Evolutionary conservation across 2,888 invertebrate genomes (phyloP).

Genomic region (Hanleya hanleyi): DNA sequence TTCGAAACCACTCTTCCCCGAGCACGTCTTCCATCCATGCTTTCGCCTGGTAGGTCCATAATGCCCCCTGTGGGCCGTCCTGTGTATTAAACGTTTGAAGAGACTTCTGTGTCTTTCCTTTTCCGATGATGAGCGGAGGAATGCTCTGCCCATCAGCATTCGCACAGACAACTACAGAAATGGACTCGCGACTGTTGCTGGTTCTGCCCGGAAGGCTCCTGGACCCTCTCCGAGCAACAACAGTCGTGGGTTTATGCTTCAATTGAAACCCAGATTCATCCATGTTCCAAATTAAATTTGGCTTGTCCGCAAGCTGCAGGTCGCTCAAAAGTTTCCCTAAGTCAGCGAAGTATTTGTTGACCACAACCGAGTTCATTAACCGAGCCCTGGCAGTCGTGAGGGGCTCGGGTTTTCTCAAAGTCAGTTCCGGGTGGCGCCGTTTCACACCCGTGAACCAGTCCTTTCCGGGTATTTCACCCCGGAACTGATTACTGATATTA

Average conservation of each 20-base stretch:
- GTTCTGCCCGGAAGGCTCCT: constrained; percentile 30
- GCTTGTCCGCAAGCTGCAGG: too few relatives aligned
- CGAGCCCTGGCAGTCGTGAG: too few relatives aligned
- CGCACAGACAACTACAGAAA: constrained; percentile 37
- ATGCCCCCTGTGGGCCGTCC: constrained; percentile 30
- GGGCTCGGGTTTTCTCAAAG: too few relatives aligned
- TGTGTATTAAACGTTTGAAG: constrained; percentile 33
- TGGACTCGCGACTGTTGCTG: constrained; percentile 31
- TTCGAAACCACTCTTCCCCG: constrained; percentile 43
- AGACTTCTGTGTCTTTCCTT: constrained; percentile 37
- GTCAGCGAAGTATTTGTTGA: too few relatives aligned
- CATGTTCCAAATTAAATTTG: too few relatives aligned
- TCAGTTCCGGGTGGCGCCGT: constrained; percentile 28
- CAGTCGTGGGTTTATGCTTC: too few relatives aligned
- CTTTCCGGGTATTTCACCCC: constrained; percentile 34
- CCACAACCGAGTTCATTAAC: too few relatives aligned
- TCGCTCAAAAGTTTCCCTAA: too few relatives aligned
- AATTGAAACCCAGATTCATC: too few relatives aligned
- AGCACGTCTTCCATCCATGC: constrained; percentile 46
- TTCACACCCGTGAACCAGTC: constrained; percentile 30
- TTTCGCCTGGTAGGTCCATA: constrained; percentile 40
- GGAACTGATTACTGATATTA: constrained; percentile 25
- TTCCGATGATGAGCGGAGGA: constrained; percentile 40
- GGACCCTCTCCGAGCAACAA: neutral
- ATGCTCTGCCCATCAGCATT: constrained; percentile 38